phyloP scores from a whole-genome alignment of 2,888 invertebrate genomes.

The Andricus quercusramuli region DNA sequence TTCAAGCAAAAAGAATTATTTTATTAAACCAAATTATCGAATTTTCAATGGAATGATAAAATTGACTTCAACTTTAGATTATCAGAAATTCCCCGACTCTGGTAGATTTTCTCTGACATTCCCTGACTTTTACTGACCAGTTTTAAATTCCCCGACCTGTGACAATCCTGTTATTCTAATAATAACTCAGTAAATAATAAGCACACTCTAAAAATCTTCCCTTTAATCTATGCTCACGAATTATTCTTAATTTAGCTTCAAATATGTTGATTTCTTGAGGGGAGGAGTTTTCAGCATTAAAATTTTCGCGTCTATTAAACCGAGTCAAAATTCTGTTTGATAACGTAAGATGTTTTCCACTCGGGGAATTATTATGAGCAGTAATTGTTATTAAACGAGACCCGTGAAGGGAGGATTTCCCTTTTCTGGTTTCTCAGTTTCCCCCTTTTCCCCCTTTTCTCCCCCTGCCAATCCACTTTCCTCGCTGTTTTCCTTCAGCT shows the following conservation, averaged over 20 bases:
- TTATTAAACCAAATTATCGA: too few species aligned
- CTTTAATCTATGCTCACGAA: not conserved
- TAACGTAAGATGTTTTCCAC: slow-evolving; percentile 34
- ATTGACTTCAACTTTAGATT: too few species aligned
- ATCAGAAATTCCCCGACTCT: too few species aligned
- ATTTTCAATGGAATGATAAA: too few species aligned
- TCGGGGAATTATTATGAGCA: slow-evolving; percentile 16
- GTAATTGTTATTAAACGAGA: slow-evolving; percentile 40
- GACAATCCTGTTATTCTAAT: too few species aligned
- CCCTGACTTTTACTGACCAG: too few species aligned
- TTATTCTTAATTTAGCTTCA: not conserved
- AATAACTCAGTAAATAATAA: too few species aligned
- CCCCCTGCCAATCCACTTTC: not conserved
- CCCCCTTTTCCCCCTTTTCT: not conserved
- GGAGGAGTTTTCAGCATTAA: not conserved
- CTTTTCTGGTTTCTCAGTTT: slow-evolving; percentile 25
- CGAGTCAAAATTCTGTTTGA: slow-evolving; percentile 14
- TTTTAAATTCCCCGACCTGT: too few species aligned
- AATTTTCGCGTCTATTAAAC: not conserved
- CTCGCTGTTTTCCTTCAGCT: slow-evolving; percentile 8
- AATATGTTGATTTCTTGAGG: not conserved
- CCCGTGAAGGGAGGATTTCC: slow-evolving; percentile 7
- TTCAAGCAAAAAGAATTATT: too few species aligned
- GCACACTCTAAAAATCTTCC: not conserved
- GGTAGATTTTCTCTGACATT: too few species aligned